These are phyloP conservation scores for Hipparchia semele DNA, from an alignment of 2,888 invertebrate species.

Conservation along the genomic window DNA sequence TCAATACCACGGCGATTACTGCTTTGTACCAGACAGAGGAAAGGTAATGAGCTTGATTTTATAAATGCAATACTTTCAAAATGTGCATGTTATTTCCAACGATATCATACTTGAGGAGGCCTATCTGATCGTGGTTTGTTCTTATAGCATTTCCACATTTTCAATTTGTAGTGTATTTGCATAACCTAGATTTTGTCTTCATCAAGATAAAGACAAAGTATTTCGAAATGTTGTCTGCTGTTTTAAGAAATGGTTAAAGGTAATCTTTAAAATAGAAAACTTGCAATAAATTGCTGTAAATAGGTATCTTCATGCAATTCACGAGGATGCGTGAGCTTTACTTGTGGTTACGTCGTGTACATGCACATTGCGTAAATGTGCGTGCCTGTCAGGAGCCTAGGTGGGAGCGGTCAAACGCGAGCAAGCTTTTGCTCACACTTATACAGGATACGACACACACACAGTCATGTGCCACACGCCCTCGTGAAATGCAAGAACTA, in stretches of 20 bases:
- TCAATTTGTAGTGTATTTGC: background rate
- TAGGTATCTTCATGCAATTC: background rate
- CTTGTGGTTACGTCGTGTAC: too few species aligned
- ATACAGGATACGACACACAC: too few species aligned
- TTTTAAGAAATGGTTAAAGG: background rate
- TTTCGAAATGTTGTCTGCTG: background rate
- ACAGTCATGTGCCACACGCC: too few species aligned
- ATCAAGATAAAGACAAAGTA: background rate
- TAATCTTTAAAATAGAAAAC: background rate
- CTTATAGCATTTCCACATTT: background rate
- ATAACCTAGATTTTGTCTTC: background rate
- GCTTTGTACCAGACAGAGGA: constrained; percentile 94
- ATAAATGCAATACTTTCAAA: background rate
- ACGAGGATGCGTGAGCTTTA: too few species aligned
- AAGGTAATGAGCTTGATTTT: constrained; percentile 71
- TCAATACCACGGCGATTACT: constrained; percentile 98
- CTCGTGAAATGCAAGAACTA: too few species aligned
- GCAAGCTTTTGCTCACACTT: too few species aligned
- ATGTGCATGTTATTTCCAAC: background rate
- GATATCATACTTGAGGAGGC: background rate
- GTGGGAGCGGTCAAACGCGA: too few species aligned
- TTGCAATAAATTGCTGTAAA: background rate
- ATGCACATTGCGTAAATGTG: too few species aligned
- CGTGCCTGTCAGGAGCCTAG: too few species aligned
- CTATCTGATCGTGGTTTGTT: constrained; percentile 1